These are phyloP conservation scores for Heteromormyrus szaboi DNA, from an alignment of 2,797 vertebrate species.

Conservation along the genomic window DNA sequence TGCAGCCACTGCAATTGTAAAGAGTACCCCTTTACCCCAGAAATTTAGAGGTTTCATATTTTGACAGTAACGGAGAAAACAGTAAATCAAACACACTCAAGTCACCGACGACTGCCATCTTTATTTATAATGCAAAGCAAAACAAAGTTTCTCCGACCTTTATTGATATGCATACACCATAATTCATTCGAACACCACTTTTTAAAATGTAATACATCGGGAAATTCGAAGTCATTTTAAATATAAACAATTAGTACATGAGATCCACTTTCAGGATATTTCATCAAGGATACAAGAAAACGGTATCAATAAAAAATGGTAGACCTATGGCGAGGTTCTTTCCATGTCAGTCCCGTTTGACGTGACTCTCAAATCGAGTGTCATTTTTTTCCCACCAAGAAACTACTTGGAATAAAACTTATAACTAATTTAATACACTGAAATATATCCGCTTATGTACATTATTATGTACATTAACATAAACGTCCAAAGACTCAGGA, in stretches of 20 bases:
- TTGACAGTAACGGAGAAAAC: background rate
- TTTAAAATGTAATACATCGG: slow-evolving; percentile 79
- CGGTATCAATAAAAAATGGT: background rate
- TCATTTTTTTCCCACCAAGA: background rate
- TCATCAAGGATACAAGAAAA: background rate
- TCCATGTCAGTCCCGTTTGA: background rate
- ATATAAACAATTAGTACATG: slow-evolving; percentile 31
- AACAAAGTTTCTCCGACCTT: slow-evolving; percentile 74
- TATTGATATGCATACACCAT: slow-evolving; percentile 91
- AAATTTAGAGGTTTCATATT: background rate
- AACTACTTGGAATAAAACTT: slow-evolving; percentile 9
- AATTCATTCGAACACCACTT: slow-evolving; percentile 54
- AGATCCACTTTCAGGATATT: background rate
- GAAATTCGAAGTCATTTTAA: slow-evolving; percentile 75
- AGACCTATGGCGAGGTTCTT: background rate
- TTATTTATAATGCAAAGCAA: slow-evolving; percentile 26
- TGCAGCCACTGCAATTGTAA: background rate
- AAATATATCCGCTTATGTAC: background rate
- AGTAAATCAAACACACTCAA: background rate
- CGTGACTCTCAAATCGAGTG: background rate
- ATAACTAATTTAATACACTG: background rate
- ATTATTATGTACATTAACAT: slow-evolving; percentile 1
- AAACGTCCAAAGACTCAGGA: slow-evolving; percentile 1
- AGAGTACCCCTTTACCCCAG: background rate
- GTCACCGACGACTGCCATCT: background rate